Evolutionary conservation across 2,113 vertebrate species (phyloP).

Genomic region (Cnemophilus loriae): DNA sequence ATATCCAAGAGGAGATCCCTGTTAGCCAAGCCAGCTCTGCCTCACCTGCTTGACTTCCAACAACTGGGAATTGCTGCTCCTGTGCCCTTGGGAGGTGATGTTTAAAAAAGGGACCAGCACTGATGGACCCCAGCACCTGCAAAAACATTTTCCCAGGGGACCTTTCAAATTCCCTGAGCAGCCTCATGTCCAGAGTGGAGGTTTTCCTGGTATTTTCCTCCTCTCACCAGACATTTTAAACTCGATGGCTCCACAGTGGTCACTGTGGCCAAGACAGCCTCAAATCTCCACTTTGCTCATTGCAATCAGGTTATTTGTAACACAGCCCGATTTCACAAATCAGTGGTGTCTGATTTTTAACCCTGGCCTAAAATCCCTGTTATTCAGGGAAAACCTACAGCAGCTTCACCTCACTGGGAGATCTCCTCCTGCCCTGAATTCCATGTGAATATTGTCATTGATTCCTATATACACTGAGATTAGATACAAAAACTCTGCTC

Average conservation of each 20-base stretch:
- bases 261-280: neutral
- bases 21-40: neutral
- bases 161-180: neutral
- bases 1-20: neutral
- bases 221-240: neutral
- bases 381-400: neutral
- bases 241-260: rapidly evolving
- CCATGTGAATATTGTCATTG: neutral
- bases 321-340: neutral
- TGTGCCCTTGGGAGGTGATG: neutral
- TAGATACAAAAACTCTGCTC: neutral
- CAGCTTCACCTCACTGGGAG: neutral
- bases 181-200: neutral
- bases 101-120: neutral
- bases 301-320: neutral
- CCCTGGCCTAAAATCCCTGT: neutral
- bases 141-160: neutral
- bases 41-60: neutral
- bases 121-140: neutral
- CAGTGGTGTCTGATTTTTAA: neutral
- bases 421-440: neutral
- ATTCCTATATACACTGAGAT: conserved; percentile 1
- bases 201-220: neutral
- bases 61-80: neutral
- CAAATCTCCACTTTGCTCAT: neutral